Percentiles rank a stretch among this genome's conserved stretches.
phyloP scores from a whole-genome alignment of 2,797 vertebrate species.

The Pygocentrus nattereri region DNA sequence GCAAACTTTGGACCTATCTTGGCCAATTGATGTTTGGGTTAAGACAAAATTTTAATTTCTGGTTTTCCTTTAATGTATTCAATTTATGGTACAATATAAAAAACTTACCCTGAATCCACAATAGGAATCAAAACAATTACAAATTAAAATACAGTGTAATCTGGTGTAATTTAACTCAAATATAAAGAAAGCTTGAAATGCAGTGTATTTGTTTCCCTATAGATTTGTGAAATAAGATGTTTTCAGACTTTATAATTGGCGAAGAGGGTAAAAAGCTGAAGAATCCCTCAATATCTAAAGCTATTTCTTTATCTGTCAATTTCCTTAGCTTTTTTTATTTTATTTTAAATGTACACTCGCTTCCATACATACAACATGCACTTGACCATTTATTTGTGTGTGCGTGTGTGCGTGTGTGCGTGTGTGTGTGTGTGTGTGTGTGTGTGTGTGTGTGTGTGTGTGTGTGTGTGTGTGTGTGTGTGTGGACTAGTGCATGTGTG shows the following conservation, averaged over 20 bases:
- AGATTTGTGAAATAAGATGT: slow-evolving; percentile 2
- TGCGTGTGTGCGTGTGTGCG: not conserved
- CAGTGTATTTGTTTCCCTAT: not conserved
- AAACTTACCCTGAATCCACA: no score
- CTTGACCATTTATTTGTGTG: not conserved
- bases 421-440: not conserved
- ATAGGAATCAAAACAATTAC: no score
- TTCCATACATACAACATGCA: slow-evolving; percentile 1
- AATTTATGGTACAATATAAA: no score
- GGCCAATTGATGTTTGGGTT: no score
- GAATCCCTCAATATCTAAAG: not conserved
- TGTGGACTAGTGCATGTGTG: not conserved
- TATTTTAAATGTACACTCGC: slow-evolving; percentile 5
- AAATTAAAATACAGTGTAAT: not conserved
- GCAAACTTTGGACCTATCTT: no score
- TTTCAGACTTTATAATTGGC: not conserved
- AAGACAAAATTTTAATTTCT: no score
- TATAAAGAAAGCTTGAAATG: not conserved
- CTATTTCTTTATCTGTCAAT: not conserved
- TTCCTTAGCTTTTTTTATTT: not conserved
- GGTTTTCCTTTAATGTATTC: no score
- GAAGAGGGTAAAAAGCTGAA: not conserved
- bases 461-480: not conserved
- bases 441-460: not conserved
- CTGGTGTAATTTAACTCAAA: not conserved